A percentile compares a stretch with the other conserved stretches of the same genome.
Conservation (phyloP, 2,888 invertebrate species). For the Eudasyphora cyanicolor region DNA sequence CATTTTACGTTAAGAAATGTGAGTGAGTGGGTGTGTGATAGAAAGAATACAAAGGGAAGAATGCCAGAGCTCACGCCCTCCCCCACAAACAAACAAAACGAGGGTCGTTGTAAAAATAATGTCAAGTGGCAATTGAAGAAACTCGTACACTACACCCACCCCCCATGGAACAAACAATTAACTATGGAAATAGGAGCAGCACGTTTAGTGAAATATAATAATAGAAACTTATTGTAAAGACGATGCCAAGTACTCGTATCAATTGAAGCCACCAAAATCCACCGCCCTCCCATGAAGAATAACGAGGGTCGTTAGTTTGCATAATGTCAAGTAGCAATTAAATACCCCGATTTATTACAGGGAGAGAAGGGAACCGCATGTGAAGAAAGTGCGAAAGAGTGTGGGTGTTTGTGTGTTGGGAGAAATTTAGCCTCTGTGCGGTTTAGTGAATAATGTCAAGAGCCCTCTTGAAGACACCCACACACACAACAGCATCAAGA, state of each 20-base stretch:
- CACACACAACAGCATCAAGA: not conserved
- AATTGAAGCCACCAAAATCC: not conserved
- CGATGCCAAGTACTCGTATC: not conserved
- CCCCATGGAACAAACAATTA: too few relatives aligned
- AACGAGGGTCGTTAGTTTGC: not conserved
- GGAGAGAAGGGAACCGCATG: not conserved
- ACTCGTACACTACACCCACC: too few relatives aligned
- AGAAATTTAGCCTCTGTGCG: too few relatives aligned
- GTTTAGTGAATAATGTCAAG: not conserved
- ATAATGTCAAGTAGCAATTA: slow-evolving; percentile 20
- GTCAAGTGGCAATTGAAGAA: not conserved
- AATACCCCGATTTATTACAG: not conserved
- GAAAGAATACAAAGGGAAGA: not conserved
- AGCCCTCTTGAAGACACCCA: not conserved
- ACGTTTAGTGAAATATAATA: too few relatives aligned
- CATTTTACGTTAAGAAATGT: not conserved
- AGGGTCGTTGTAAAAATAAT: not conserved
- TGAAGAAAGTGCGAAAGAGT: not conserved
- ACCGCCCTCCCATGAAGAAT: too few relatives aligned
- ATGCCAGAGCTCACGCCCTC: not conserved
- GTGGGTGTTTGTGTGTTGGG: too few relatives aligned
- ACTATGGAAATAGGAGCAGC: too few relatives aligned
- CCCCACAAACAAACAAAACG: not conserved
- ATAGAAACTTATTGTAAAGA: not conserved
- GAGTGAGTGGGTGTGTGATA: not conserved